Evolutionary conservation across 2,888 invertebrate species (phyloP).

Genomic region (Lordiphosa andalusiaca): DNA sequence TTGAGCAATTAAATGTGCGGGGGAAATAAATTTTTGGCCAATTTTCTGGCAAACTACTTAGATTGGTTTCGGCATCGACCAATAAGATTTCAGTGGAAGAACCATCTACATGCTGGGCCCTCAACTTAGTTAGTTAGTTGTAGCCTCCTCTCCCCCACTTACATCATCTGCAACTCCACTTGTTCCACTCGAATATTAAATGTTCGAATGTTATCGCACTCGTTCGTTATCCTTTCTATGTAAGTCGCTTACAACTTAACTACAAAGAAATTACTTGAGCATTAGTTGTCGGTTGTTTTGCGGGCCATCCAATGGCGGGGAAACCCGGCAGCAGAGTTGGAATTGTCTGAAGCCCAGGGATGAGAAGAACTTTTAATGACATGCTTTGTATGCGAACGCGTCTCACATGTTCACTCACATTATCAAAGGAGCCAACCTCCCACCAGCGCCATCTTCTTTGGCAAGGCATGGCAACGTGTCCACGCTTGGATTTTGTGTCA

Average conservation of each 20-base stretch:
- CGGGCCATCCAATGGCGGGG: slow-evolving; percentile 17
- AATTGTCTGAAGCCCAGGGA: neutral
- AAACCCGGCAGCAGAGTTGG: neutral
- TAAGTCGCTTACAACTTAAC: slow-evolving; percentile 17
- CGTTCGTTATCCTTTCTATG: neutral
- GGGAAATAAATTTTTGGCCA: slow-evolving; percentile 5
- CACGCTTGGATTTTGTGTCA: slow-evolving; percentile 51
- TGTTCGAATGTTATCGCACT: too few relatives aligned
- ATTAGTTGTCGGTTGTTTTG: slow-evolving; percentile 33
- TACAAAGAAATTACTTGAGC: slow-evolving; percentile 42
- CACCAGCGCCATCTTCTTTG: slow-evolving; percentile 9
- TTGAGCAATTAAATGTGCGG: slow-evolving; percentile 5
- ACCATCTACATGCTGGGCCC: too few relatives aligned
- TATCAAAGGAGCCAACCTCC: slow-evolving; percentile 48
- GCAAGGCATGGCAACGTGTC: slow-evolving; percentile 38
- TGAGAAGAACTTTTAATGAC: slow-evolving; percentile 61
- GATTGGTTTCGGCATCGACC: too few relatives aligned
- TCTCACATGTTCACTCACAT: slow-evolving; percentile 61
- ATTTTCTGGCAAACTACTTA: neutral
- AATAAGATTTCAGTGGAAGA: too few relatives aligned
- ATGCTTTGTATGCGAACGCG: slow-evolving; percentile 68
- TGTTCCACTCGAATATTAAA: too few relatives aligned
- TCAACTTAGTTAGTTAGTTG: too few relatives aligned
- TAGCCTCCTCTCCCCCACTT: too few relatives aligned
- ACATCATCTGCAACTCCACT: too few relatives aligned